phyloP scores from a whole-genome alignment of 1,140 invertebrate genomes.

The Lethrus apterus region DNA sequence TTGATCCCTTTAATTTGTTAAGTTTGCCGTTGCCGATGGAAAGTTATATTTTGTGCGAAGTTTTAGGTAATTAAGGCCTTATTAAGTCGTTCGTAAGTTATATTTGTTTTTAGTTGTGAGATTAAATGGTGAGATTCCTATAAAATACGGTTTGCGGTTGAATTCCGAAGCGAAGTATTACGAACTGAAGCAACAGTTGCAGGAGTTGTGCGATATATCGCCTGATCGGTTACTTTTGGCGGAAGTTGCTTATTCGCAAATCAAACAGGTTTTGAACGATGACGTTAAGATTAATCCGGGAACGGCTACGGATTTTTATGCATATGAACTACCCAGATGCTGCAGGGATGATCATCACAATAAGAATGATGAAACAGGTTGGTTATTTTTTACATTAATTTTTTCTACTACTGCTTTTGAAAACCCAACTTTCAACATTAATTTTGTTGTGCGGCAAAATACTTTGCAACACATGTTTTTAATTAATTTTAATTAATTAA shows the following conservation, averaged over 20 bases:
- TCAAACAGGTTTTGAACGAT: conserved; percentile 37
- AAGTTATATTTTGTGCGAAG: conserved; percentile 63
- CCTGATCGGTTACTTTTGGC: conserved; percentile 58
- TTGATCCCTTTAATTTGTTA: conserved; percentile 84
- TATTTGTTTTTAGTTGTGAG: conserved; percentile 50
- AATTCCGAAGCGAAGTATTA: conserved; percentile 72
- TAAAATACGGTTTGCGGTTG: conserved; percentile 73
- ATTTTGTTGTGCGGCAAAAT: not conserved
- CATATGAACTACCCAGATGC: conserved; percentile 42
- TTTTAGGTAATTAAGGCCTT: conserved; percentile 51
- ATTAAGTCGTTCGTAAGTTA: not conserved
- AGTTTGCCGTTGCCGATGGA: conserved; percentile 81
- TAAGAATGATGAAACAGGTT: conserved; percentile 22
- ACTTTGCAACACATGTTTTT: too few species aligned
- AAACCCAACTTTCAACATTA: not conserved
- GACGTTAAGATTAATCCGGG: conserved; percentile 30
- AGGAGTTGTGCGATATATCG: conserved; percentile 54
- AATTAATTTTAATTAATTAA: too few species aligned
- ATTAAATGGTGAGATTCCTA: conserved; percentile 69
- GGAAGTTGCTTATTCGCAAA: conserved; percentile 59
- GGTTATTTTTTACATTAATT: not conserved
- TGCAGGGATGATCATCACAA: not conserved
- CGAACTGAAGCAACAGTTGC: conserved; percentile 63
- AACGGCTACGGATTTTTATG: conserved; percentile 41
- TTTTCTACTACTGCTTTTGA: not conserved